Conservation (phyloP, 2,888 invertebrate genomes). For the Leptinotarsa peninsularis region DNA sequence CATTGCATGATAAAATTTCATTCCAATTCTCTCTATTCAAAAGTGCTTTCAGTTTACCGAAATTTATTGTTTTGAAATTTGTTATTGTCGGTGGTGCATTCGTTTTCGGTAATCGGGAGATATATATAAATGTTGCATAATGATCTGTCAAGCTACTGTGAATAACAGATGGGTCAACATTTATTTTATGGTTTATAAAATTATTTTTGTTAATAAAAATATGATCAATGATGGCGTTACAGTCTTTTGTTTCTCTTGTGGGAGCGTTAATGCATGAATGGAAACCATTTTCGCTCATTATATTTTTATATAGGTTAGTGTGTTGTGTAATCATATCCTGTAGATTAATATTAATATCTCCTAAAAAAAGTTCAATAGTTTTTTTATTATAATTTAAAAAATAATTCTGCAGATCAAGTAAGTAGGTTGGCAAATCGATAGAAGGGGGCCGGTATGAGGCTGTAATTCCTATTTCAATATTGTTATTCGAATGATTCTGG, state of each 20-base stretch:
- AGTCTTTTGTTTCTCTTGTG: conserved; percentile 2
- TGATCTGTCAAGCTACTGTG: conserved; percentile 3
- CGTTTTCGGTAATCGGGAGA: not conserved
- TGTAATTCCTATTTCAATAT: too few species aligned
- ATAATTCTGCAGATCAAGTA: conserved; percentile 5
- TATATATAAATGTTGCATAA: conserved; percentile 2
- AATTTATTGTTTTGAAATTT: too few species aligned
- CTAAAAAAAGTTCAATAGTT: not conserved
- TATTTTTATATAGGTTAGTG: too few species aligned
- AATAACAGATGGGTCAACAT: not conserved
- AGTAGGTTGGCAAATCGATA: not conserved
- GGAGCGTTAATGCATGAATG: not conserved
- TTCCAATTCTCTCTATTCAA: too few species aligned
- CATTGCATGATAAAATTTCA: too few species aligned
- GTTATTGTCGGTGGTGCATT: not conserved
- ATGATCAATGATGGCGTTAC: conserved; percentile 2
- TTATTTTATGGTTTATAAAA: not conserved
- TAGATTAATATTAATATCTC: not conserved
- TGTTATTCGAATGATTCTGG: too few species aligned
- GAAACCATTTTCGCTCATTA: too few species aligned
- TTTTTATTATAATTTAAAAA: not conserved
- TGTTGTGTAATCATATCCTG: not conserved
- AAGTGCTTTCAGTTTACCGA: too few species aligned
- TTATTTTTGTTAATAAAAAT: conserved; percentile 3
- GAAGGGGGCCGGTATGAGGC: not conserved